A percentile compares a stretch with the other conserved stretches of the same genome.
Conservation (phyloP, 2,113 vertebrate species). For the Psittacara wagleri region DNA sequence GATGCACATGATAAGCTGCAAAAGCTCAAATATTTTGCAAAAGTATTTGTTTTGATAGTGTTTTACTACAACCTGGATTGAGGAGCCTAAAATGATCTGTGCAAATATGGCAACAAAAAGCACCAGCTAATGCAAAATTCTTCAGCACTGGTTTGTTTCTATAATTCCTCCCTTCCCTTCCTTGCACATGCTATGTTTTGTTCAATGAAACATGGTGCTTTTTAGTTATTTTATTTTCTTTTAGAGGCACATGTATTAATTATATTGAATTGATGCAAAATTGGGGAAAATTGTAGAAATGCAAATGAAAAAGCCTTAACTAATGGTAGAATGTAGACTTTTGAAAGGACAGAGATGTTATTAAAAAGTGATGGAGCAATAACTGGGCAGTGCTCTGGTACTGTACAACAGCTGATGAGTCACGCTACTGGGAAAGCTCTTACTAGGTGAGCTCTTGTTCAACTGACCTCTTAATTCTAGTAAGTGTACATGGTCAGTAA, state of each 20-base stretch:
- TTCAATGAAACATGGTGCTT: slow-evolving; percentile 56
- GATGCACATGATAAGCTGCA: slow-evolving; percentile 76
- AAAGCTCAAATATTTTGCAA: slow-evolving; percentile 77
- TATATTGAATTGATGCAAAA: slow-evolving; percentile 29
- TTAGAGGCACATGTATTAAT: slow-evolving; percentile 14
- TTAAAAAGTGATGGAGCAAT: slow-evolving; percentile 47
- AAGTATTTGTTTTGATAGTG: slow-evolving; percentile 75
- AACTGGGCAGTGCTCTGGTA: slow-evolving; percentile 54
- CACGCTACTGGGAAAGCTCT: slow-evolving; percentile 49
- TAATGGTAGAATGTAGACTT: slow-evolving; percentile 53
- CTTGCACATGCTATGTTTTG: slow-evolving; percentile 41
- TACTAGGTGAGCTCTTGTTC: slow-evolving; percentile 64
- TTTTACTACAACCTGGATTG: slow-evolving; percentile 69
- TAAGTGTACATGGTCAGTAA: slow-evolving; percentile 64
- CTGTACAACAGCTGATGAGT: slow-evolving; percentile 5
- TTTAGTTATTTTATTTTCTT: slow-evolving; percentile 53
- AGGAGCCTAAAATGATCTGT: slow-evolving; percentile 72
- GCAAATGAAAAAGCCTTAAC: slow-evolving; percentile 45
- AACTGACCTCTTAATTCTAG: slow-evolving; percentile 52
- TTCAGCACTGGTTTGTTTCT: slow-evolving; percentile 72
- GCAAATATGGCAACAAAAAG: slow-evolving; percentile 71
- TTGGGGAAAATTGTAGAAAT: slow-evolving; percentile 41
- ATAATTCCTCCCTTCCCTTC: slow-evolving; percentile 32
- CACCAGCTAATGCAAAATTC: slow-evolving; percentile 72
- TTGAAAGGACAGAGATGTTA: not conserved